A percentile compares a stretch with the other conserved stretches of the same genome.
Conservation (phyloP, 1,140 invertebrate species). For the Drosophila obscura region DNA sequence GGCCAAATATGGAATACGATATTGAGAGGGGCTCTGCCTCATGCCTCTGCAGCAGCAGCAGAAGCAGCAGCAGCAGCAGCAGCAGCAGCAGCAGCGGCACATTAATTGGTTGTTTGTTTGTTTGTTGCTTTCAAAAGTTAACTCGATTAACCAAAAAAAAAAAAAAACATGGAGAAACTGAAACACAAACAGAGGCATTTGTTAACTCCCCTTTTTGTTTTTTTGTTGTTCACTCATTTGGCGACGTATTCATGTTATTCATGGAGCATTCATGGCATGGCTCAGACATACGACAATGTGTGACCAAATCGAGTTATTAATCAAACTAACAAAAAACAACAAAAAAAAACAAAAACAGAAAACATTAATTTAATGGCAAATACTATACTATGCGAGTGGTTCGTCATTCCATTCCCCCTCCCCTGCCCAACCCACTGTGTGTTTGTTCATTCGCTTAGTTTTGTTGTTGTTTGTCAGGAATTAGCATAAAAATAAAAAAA, state of each 20-base stretch:
- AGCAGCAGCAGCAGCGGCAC: conserved; percentile 12
- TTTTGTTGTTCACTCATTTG: conserved; percentile 27
- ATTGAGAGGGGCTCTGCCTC: conserved; percentile 13
- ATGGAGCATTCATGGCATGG: too few species aligned
- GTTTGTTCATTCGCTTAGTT: neutral
- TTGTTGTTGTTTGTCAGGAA: conserved; percentile 37
- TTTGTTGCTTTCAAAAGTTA: conserved; percentile 32
- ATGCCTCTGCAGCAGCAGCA: conserved; percentile 9
- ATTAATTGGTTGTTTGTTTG: conserved; percentile 35
- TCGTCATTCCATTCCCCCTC: too few species aligned
- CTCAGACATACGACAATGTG: conserved; percentile 6
- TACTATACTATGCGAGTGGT: too few species aligned
- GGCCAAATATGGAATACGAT: conserved; percentile 34
- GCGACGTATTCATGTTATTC: conserved; percentile 6
- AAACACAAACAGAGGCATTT: neutral
- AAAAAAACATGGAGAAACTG: conserved; percentile 40
- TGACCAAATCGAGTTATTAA: conserved; percentile 59
- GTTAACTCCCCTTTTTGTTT: too few species aligned
- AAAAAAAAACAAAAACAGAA: conserved; percentile 19
- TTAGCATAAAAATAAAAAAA: conserved; percentile 64
- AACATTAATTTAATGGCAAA: conserved; percentile 65
- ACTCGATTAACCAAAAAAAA: conserved; percentile 66
- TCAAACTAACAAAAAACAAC: conserved; percentile 66
- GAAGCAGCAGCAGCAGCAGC: conserved; percentile 18
- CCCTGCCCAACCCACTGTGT: too few species aligned